phyloP scores from a whole-genome alignment of 2,888 invertebrate genomes.

The Spodoptera picta region DNA sequence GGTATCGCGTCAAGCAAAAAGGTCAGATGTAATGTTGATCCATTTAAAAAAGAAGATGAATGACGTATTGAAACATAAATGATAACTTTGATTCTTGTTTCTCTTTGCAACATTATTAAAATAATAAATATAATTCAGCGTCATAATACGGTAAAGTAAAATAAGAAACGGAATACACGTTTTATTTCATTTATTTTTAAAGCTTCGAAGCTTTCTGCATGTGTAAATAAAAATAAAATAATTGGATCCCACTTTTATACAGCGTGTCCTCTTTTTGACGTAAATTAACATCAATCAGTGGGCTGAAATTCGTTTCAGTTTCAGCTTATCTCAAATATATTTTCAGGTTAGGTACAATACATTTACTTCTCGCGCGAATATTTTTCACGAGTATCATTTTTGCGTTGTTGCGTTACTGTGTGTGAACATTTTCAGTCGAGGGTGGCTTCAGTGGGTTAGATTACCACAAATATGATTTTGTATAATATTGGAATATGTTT shows the following conservation, averaged over 20 bases:
- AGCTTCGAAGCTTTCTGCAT: conserved; percentile 9
- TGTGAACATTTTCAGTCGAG: neutral
- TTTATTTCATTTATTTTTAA: conserved; percentile 15
- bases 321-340: conserved; percentile 34
- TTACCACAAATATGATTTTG: too few species aligned
- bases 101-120: neutral
- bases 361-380: conserved; percentile 23
- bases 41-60: too few species aligned
- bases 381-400: neutral
- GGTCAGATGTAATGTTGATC: too few species aligned
- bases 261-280: conserved; percentile 24
- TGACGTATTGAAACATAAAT: too few species aligned
- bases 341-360: conserved; percentile 21
- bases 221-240: conserved; percentile 36
- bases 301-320: conserved; percentile 31
- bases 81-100: too few species aligned
- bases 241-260: conserved; percentile 28
- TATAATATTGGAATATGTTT: too few species aligned
- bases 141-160: neutral
- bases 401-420: neutral
- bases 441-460: too few species aligned
- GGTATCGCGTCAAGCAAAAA: too few species aligned
- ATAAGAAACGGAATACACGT: neutral
- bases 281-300: conserved; percentile 41
- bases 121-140: conserved; percentile 1